Base-by-base conservation (phyloP, 2,888 invertebrate genomes). In the Drosophila incognita region DNA sequence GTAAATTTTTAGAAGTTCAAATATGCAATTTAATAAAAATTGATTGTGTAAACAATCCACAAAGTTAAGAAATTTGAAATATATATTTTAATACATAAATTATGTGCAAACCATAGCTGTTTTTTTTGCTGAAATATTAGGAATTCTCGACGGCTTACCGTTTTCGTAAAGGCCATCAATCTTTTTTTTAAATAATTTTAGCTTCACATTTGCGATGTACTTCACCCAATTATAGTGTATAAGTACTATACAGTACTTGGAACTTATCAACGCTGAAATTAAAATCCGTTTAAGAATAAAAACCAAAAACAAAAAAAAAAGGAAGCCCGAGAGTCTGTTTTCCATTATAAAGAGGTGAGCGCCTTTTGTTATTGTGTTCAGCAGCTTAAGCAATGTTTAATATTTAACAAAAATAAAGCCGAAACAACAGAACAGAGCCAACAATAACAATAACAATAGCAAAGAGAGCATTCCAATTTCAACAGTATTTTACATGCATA, bases 301-400 rank as follows among this genome's bases (percentile, higher is more conserved):
- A 46, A 15, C 21, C 46, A 54, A 66, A 74, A 66, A 27, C 4
- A 27, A 27, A 52, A 46, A 48, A n/a, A 57, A 59, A 54, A 62
- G 49, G 27, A 59, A 54, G 24, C 27, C 31, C 59, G 49, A 24
- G 52, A 68, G 65, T 56, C 59, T 56, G 67, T 61, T 76, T 65
- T 61, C 57, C 66, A 56, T 62, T 67, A 60, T 58, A 46, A 60
- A 66, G 51, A 70, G 62, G 65, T 48, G 56, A 42, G 48, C 51
- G 68, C 38, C 68, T 64, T 73, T 83, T 88, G 70, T 88, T 79
- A 65, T 79, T 86, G 72, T 85, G 79, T 76, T 86, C 82, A 69
- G 77, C 68, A 76, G 82, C 88, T 87, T 89, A 82, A 87, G 82
- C 81, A 81, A 79, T 76, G 74, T 82, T 81, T 82, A 78, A 84